Evolutionary conservation across 2,113 vertebrate species (phyloP).

Genomic region (Redunca redunca): DNA sequence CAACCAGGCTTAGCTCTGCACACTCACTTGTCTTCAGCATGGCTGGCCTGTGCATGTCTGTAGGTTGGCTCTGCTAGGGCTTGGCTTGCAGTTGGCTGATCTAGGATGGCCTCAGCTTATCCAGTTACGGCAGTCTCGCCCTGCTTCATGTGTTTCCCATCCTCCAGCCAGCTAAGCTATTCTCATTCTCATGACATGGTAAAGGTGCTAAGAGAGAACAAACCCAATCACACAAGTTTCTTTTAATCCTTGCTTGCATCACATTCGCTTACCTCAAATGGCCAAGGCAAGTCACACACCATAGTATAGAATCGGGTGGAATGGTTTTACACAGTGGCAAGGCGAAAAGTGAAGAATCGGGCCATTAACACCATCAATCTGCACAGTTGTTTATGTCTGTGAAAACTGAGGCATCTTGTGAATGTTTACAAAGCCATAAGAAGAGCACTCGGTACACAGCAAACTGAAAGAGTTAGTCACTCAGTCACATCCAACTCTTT

Average conservation of each 20-base stretch:
- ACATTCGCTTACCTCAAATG: neutral
- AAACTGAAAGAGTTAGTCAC: neutral
- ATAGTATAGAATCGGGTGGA: neutral
- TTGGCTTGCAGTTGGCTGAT: neutral
- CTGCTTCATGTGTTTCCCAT: neutral
- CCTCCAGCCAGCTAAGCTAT: neutral
- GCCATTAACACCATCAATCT: neutral
- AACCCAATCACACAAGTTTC: neutral
- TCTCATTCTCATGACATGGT: neutral
- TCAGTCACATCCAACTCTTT: neutral
- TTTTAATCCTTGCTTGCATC: neutral
- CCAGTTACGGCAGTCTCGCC: neutral
- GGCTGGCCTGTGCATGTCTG: neutral
- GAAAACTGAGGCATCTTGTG: neutral
- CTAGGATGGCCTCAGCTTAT: neutral
- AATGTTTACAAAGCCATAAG: neutral
- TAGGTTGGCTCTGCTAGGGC: neutral
- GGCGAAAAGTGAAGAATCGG: neutral
- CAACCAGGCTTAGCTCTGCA: neutral
- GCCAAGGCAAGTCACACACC: neutral
- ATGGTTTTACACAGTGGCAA: neutral
- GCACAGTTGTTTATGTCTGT: neutral
- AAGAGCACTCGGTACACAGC: neutral
- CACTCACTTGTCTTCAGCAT: accelerated
- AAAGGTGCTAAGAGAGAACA: neutral